Base-by-base conservation (phyloP, 2,888 invertebrate species). In the Isoperla grammatica region DNA sequence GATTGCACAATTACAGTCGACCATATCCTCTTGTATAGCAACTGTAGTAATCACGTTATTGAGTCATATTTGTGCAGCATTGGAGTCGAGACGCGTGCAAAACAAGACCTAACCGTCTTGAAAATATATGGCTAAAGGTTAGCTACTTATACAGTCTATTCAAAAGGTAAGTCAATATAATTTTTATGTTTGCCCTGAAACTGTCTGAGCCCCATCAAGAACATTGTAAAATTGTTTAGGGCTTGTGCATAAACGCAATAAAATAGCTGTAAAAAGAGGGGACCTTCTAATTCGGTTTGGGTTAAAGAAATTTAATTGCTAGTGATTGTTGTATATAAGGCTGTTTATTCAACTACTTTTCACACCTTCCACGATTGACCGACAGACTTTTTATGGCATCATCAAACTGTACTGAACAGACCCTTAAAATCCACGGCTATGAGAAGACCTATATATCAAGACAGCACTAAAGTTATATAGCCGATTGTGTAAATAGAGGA, bases 311-410 rank as follows among this genome's bases (percentile, higher is more conserved):
- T 12, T 12, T 40, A 40, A 40, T 15, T 13, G 42, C 40, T 40
- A 9, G n/a, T 23, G 35, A 35, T 29, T 49, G 23, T 49, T n/a
- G 22, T 19, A 9, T 22, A 48, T 48, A 40, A 4, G 40, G 45
- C 6, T 50, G 17, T 50, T 23, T 35, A 50, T 53, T 53, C 53
- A 53, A 20, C 20, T 53, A 8, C 19, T 45, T 17, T 45, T 50
- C 50, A 50, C 50, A 50, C 50, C 50, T 50, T 35, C n/a, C 2
- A 13, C 13, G 35, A 15, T 35, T 50, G 50, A 50, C 50, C 50
- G 35, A 11, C 57, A 57, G 13, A 11, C 42, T 35, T 56, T 60
- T 60, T 60, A 60, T 57, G 60, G 29, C 39, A 37, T 53, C 60
- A 57, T 60, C 60, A 60, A 60, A 60, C 2, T 49, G 13, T 35